Evolutionary conservation across 2,888 invertebrate genomes (phyloP).

Genomic region (Lamellibrachia satsuma): DNA sequence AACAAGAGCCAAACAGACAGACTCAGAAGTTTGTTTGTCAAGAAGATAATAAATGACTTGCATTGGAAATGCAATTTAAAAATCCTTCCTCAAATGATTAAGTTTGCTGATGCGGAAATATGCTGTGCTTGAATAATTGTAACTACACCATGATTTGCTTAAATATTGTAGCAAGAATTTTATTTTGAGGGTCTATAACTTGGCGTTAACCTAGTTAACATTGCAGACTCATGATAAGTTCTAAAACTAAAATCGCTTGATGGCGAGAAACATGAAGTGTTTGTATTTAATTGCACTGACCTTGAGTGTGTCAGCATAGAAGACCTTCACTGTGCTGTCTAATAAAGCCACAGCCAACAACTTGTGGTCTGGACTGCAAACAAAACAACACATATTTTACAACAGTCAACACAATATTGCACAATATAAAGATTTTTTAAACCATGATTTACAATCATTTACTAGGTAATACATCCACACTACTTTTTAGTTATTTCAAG

Average conservation of each 20-base stretch:
- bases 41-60: no score
- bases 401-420: no score
- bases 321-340: slow-evolving; percentile 94
- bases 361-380: slow-evolving; percentile 73
- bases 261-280: background rate
- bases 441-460: background rate
- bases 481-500: background rate
- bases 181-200: no score
- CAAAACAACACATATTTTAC: background rate
- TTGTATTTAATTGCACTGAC: slow-evolving; percentile 65
- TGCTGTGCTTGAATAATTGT: no score
- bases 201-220: no score
- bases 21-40: background rate
- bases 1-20: no score
- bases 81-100: no score
- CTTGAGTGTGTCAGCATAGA: slow-evolving; percentile 93
- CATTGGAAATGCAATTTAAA: no score
- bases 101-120: no score
- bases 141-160: no score
- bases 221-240: background rate
- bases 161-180: no score
- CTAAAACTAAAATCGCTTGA: background rate
- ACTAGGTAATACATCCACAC: background rate
- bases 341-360: slow-evolving; percentile 89
- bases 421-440: background rate